A percentile compares a stretch with the other conserved stretches of the same genome.
These are phyloP conservation scores for Mus pahari DNA, from an alignment of 2,113 vertebrate genomes.

Conservation along the genomic window DNA sequence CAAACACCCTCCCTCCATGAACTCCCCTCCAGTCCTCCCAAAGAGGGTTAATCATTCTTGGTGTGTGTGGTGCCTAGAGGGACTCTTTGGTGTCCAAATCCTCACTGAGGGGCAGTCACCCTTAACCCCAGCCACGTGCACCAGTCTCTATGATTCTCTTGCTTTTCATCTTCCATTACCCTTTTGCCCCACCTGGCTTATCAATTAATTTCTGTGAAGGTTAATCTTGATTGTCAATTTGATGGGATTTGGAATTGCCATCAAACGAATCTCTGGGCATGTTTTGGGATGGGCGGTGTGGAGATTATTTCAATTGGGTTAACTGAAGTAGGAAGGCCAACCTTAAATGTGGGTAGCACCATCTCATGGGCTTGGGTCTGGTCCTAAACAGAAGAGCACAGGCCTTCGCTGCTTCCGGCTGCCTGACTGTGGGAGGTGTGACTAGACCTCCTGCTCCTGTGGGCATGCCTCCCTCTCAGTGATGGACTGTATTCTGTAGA, in stretches of 20 bases:
- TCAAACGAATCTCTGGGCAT: not conserved
- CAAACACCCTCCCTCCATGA: not conserved
- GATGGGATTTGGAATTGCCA: not conserved
- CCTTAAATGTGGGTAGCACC: not conserved
- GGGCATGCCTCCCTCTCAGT: not conserved
- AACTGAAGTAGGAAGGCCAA: not conserved
- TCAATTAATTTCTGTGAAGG: not conserved
- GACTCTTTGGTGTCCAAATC: not conserved
- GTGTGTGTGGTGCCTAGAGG: not conserved
- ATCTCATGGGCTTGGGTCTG: not conserved
- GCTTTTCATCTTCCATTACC: not conserved
- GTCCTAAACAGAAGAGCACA: not conserved
- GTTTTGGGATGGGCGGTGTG: no score
- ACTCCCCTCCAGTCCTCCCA: not conserved
- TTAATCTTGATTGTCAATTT: not conserved
- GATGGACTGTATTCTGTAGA: not conserved
- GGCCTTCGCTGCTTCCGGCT: not conserved
- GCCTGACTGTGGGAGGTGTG: not conserved
- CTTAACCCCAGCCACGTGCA: not conserved
- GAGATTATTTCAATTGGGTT: not conserved
- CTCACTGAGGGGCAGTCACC: not conserved
- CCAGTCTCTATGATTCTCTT: not conserved
- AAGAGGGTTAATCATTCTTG: not conserved
- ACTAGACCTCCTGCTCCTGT: not conserved
- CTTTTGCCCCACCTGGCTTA: not conserved